Percentiles rank a stretch among this genome's conserved stretches.
These are phyloP conservation scores for Pterostichus madidus DNA, from an alignment of 2,888 invertebrate genomes.

Conservation along the genomic window DNA sequence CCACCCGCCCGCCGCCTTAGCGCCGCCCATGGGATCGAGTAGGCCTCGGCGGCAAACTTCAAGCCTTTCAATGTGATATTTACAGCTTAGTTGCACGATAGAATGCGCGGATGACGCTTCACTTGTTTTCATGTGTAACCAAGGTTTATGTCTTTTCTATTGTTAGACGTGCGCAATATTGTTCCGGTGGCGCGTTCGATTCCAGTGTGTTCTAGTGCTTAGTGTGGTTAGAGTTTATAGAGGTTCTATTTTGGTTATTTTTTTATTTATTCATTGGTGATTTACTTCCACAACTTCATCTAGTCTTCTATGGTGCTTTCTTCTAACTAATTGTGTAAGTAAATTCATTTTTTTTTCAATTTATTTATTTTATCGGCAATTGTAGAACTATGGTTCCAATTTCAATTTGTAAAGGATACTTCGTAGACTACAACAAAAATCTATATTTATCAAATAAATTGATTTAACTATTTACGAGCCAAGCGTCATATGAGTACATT, in stretches of 20 bases:
- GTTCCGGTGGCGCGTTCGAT: background rate
- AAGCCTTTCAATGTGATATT: slow-evolving; percentile 67
- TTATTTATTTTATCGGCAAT: too few species aligned
- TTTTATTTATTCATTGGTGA: slow-evolving; percentile 10
- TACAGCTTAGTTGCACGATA: slow-evolving; percentile 66
- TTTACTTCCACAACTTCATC: background rate
- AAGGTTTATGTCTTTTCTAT: slow-evolving; percentile 46
- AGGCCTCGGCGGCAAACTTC: slow-evolving; percentile 62
- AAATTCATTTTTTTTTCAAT: background rate
- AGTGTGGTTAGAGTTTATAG: background rate
- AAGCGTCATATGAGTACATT: too few species aligned
- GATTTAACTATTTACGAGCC: too few species aligned
- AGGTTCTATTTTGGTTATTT: background rate
- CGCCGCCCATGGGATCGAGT: slow-evolving; percentile 49
- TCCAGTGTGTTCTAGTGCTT: slow-evolving; percentile 1
- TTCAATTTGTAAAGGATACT: too few species aligned
- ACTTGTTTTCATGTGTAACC: slow-evolving; percentile 52
- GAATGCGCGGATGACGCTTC: slow-evolving; percentile 61
- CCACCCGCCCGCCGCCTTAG: slow-evolving; percentile 42
- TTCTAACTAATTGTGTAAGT: slow-evolving; percentile 12
- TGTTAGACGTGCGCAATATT: slow-evolving; percentile 9
- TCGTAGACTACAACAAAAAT: too few species aligned
- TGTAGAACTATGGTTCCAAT: too few species aligned
- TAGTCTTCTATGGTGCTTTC: slow-evolving; percentile 2
- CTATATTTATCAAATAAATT: too few species aligned